A percentile compares a stretch with the other conserved stretches of the same genome.
Evolutionary conservation across 1,140 invertebrate genomes (phyloP).

Genomic region (Drosophila virilis): DNA sequence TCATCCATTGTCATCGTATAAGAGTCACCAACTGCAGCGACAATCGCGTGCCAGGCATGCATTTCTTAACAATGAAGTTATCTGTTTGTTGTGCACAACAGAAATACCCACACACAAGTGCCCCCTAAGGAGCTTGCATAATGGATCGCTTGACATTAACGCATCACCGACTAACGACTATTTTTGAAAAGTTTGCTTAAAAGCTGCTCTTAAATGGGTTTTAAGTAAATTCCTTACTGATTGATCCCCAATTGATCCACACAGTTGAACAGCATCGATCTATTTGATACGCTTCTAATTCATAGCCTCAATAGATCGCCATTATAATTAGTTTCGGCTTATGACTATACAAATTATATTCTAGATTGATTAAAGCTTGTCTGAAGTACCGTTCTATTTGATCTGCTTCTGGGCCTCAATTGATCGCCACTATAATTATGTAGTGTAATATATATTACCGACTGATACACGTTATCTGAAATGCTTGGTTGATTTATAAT

Average conservation of each 20-base stretch:
- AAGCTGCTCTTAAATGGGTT: neutral
- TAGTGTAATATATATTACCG: too few species aligned
- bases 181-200: neutral
- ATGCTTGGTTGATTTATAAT: too few species aligned
- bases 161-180: neutral
- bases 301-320: too few species aligned
- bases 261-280: too few species aligned
- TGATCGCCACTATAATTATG: too few species aligned
- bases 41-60: constrained; percentile 26
- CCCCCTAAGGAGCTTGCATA: constrained; percentile 3
- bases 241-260: constrained; percentile 3
- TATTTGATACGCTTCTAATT: too few species aligned
- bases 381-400: too few species aligned
- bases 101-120: neutral
- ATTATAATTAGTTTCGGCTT: too few species aligned
- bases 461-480: too few species aligned
- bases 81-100: constrained; percentile 17
- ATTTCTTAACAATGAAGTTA: constrained; percentile 33
- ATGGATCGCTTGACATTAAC: constrained; percentile 16
- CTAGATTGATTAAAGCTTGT: too few species aligned
- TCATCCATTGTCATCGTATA: constrained; percentile 7
- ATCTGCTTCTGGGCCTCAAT: too few species aligned
- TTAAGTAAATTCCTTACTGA: constrained; percentile 1
- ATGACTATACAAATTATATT: too few species aligned
- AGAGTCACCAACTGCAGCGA: constrained; percentile 7